phyloP scores from a whole-genome alignment of 2,797 vertebrate species.

The Tauraco hartlaubi region DNA sequence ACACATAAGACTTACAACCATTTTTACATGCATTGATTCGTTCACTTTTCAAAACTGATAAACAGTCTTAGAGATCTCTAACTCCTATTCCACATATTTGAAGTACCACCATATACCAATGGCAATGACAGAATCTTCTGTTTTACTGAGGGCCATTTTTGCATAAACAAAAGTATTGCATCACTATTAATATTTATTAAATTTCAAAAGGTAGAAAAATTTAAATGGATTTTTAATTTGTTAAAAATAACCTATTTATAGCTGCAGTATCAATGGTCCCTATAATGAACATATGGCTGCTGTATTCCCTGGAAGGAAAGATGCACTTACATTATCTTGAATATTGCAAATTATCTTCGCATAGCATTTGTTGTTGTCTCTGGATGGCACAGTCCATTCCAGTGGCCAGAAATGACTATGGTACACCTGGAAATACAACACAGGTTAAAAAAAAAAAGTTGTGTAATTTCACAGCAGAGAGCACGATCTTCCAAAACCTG shows the following conservation, averaged over 20 bases:
- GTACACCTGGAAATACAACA: slow-evolving; percentile 81
- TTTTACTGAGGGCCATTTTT: not conserved
- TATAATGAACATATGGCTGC: not conserved
- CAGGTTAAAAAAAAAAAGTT: not conserved
- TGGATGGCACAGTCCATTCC: slow-evolving; percentile 86
- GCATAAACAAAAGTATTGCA: not conserved
- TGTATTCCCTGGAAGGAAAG: not conserved
- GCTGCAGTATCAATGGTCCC: not conserved
- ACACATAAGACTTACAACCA: not conserved
- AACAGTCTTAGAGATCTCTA: not conserved
- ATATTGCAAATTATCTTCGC: slow-evolving; percentile 87
- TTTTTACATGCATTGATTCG: not conserved
- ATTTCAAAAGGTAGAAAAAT: not conserved
- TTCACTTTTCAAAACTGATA: not conserved
- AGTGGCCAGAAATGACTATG: slow-evolving; percentile 87
- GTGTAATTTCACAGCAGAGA: not conserved
- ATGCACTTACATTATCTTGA: slow-evolving; percentile 79
- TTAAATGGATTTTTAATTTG: not conserved
- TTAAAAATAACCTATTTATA: not conserved
- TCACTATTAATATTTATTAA: not conserved
- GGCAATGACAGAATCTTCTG: not conserved
- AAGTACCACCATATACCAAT: not conserved
- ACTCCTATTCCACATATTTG: not conserved
- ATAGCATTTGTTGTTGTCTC: slow-evolving; percentile 88
- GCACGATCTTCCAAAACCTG: not conserved